A percentile compares a stretch with the other conserved stretches of the same genome.
Evolutionary conservation across 2,797 vertebrate species (phyloP).

Genomic region (Enteromius fasciolatus): DNA sequence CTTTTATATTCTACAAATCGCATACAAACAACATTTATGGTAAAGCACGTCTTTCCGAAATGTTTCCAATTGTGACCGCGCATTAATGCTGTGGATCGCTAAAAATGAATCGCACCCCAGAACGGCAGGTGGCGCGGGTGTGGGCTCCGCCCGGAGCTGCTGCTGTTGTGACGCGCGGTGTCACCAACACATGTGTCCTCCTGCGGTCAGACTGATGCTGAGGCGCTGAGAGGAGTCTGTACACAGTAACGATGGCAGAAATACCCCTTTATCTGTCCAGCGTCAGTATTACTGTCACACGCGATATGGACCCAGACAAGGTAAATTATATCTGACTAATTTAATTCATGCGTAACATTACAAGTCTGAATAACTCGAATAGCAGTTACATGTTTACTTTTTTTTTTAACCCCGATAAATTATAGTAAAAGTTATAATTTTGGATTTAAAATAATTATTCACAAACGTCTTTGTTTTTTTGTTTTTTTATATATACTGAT

Average conservation of each 20-base stretch:
- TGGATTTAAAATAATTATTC: neutral
- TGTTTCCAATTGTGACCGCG: neutral
- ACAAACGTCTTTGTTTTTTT: too few relatives aligned
- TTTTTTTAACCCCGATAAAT: neutral
- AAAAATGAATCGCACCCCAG: neutral
- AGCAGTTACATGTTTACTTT: neutral
- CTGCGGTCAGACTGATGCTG: neutral
- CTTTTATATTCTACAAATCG: too few relatives aligned
- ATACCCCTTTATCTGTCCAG: conserved; percentile 74
- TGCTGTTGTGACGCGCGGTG: too few relatives aligned
- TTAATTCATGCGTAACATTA: neutral
- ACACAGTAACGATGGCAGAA: conserved; percentile 70
- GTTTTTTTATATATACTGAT: neutral
- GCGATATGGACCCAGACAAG: conserved; percentile 66
- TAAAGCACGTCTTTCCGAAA: neutral
- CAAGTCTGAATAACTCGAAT: neutral
- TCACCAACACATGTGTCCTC: too few relatives aligned
- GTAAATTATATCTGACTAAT: conserved; percentile 57
- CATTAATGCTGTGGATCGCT: neutral
- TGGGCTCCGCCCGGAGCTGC: neutral
- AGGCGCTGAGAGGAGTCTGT: neutral
- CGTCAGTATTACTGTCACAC: conserved; percentile 69
- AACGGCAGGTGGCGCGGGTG: neutral
- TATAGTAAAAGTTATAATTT: neutral
- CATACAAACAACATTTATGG: neutral